Evolutionary conservation across 2,888 invertebrate genomes (phyloP), one percentile per base, ranked within the genome.

Genomic region (Muschampia plurimacula): DNA sequence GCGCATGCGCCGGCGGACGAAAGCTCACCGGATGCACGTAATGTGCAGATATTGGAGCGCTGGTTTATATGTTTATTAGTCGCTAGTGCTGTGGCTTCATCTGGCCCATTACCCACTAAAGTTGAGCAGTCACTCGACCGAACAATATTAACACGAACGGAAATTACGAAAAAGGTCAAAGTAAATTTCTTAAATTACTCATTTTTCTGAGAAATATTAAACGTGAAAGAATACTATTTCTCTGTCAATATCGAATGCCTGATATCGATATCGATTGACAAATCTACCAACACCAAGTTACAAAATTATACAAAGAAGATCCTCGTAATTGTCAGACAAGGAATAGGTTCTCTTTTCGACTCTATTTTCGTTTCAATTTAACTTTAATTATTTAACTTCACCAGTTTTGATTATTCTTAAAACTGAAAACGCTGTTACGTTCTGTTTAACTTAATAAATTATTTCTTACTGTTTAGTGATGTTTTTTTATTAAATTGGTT

Each of bases 1-100:
- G 87, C 85, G 85, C 86, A 77, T 79, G 81, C 83, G 87, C 83
- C 83, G 83, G 66, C 71, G 71, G 88, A 86, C 88, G 88, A 88
- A 87, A 88, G 88, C 87, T 81, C 84, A 82, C 89, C 92, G 93
- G 92, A 92, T 92, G 91, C 89, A 85, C 86, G 89, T 89, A 89
- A 90, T 90, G 84, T 83, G 87, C 87, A 84, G 88, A 89, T 87
- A 86, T 89, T 87, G 86, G 83, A 60, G 85, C 85, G 83, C 57
- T 57, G 85, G 87, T 85, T 84, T 87, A 84, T 84, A 80, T 79
- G 79, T 82, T 82, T 77, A 78, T 76, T 76, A 75, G 75, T 74
- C 73, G 68, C 76, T 78, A 76, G 76, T 28, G 74, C 68, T 76
- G 75, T 75, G 75, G 76, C 77, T 76, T 75, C 72, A 75, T 74